phyloP scores from a whole-genome alignment of 35 echinoderm and acorn worm genomes.

The Amphiura filiformis region DNA sequence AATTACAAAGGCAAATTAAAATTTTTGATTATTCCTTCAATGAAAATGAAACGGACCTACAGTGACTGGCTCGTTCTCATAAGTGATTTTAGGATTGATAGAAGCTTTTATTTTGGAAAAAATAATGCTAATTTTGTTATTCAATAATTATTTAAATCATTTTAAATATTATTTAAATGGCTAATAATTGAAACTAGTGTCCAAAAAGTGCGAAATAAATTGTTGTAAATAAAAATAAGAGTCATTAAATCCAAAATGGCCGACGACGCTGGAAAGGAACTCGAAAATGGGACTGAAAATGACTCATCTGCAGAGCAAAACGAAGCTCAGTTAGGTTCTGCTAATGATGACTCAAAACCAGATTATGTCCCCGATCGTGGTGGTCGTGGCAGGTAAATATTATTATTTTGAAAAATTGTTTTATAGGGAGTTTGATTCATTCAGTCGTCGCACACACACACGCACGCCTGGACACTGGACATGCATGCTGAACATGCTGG shows the following conservation, averaged over 20 bases:
- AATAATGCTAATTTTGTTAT: neutral
- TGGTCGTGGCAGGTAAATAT: neutral
- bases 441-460: too few relatives aligned
- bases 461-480: too few relatives aligned
- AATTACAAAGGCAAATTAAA: too few relatives aligned
- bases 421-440: too few relatives aligned
- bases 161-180: neutral
- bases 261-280: neutral
- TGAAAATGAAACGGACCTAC: too few relatives aligned
- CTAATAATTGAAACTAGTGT: neutral
- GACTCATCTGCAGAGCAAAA: neutral
- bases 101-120: neutral
- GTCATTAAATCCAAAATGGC: neutral
- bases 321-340: neutral
- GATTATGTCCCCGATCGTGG: neutral
- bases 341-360: neutral
- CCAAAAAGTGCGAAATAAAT: neutral
- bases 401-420: neutral
- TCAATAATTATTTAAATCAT: neutral
- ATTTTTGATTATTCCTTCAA: too few relatives aligned
- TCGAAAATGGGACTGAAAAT: neutral
- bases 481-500: too few relatives aligned
- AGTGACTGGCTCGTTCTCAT: too few relatives aligned
- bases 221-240: neutral
- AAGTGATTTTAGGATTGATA: too few relatives aligned